Base-by-base conservation (phyloP, 2,113 vertebrate genomes). In the Ammospiza caudacuta region DNA sequence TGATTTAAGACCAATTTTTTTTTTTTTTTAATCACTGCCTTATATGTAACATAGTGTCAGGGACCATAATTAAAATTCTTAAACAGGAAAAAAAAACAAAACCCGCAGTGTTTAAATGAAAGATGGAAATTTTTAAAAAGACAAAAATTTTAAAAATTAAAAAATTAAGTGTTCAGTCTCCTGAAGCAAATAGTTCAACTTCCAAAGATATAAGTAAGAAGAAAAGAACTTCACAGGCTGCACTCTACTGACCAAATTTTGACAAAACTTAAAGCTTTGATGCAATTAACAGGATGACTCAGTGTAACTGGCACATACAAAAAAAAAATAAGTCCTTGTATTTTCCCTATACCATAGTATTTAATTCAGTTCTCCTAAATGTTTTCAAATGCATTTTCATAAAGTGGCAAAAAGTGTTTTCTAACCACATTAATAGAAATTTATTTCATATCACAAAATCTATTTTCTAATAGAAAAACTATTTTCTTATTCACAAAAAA, bases 71-170 rank as follows among this genome's bases (percentile, higher is more conserved):
- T 39, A 39, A 91, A 92, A 43, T 79, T 51, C 18, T 91, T 57
- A 47, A 63, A 49, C 8, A 37, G 9, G 6, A 61, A 25, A 55
- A 23, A 22, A 75, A 19, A 37, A 37, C 9, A 9, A 37, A 37
- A 3, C 2, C 4, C 6, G 21, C 0, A 0, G 2, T 58, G 6
- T 5, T 58, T 62, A 79, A 85, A 72, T 25, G 7, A 9, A 90
- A 63, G 11, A 63, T 17, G 12, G 4, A 83, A 54, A 47, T 67
- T 74, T 8, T 11, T 55, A 59, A 72, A 44, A 47, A 23, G 8
- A 8, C 12, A 52, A 12, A 73, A 43, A 15, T 10, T 10, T 16
- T 2, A n/a, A 58, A 22, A 58, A 10, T 33, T 62, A 5, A 44
- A 63, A 47, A 62, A n/a, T 41, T 41, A 44, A 33, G 15, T n/a